Evolutionary conservation across 2,888 invertebrate genomes (phyloP), one percentile per base, ranked within the genome.

Genomic region (Chrysolina oricalcia): DNA sequence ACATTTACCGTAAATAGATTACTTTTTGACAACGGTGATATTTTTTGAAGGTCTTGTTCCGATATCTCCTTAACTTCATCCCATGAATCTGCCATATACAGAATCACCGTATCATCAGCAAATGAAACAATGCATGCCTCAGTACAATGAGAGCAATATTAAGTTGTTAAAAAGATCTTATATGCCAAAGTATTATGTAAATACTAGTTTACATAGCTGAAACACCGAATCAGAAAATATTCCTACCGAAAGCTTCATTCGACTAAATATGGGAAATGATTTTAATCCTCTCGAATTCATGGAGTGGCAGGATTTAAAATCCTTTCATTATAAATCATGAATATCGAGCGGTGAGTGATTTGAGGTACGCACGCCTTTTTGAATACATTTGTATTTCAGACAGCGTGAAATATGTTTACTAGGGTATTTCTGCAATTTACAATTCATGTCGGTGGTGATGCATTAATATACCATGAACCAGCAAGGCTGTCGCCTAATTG

Each of bases 351-450:
- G 5, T 17, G 50, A 50, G 9, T n/a, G 50, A 50, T 50, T 43
- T 23, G 63, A 11, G 50, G 64, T 50, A 59, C 35, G 65, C 69
- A 56, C 64, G 65, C 65, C 64, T 23, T 23, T 50, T 46, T 65
- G 69, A 70, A 46, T 65, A 69, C 65, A 70, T n/a, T 46, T 65
- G 27, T 43, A 17, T 64, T 65, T 27, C 53, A 65, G 63, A 66
- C 56, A 48, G 50, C 50, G 50, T 50, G 70, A 71, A 62, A 71
- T 70, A 40, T 74, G 74, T 74, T 74, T 68, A 50, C 67, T 19
- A 23, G 59, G 62, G 70, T 62, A 67, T 71, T 71, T 53, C 15
- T 43, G 62, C 46, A 66, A 75, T 75, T 75, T 75, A 68, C 71
- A 72, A 71, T 56, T 71, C 63, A n/a, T 56, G 70, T 71, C 68